Conservation (phyloP, 2,113 vertebrate species). For the Tinamus guttatus region DNA sequence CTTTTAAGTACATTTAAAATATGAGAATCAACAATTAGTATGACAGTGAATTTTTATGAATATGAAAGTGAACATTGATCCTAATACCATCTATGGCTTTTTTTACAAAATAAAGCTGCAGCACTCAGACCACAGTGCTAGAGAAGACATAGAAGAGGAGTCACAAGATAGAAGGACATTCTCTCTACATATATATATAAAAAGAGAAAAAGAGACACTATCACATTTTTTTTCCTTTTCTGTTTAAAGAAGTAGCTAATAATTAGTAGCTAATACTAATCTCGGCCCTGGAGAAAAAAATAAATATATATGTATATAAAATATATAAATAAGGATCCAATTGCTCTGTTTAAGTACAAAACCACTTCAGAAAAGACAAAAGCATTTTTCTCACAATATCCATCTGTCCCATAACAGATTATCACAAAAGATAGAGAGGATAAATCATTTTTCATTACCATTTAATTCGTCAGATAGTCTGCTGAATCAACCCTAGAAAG, state of each 20-base stretch:
- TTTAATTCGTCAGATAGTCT: neutral
- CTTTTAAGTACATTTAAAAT: neutral
- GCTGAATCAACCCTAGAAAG: neutral
- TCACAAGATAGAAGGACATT: neutral
- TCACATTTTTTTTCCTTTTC: neutral
- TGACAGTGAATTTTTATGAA: neutral
- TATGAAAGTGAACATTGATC: neutral
- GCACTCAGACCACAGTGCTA: neutral
- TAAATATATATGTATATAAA: too few relatives aligned
- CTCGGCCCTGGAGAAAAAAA: neutral
- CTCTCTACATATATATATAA: neutral
- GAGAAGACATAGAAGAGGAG: neutral
- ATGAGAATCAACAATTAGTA: neutral
- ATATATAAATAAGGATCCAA: neutral
- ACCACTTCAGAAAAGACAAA: neutral
- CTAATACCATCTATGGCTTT: neutral
- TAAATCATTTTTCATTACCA: neutral
- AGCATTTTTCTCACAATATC: neutral
- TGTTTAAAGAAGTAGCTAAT: neutral
- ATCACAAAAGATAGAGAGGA: neutral
- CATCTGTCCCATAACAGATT: neutral
- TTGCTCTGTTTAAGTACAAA: neutral
- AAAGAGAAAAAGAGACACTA: neutral
- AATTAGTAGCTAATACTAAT: fast-evolving
- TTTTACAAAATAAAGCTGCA: neutral